phyloP scores from a whole-genome alignment of 1,140 invertebrate species.

The Tribolium madens region DNA sequence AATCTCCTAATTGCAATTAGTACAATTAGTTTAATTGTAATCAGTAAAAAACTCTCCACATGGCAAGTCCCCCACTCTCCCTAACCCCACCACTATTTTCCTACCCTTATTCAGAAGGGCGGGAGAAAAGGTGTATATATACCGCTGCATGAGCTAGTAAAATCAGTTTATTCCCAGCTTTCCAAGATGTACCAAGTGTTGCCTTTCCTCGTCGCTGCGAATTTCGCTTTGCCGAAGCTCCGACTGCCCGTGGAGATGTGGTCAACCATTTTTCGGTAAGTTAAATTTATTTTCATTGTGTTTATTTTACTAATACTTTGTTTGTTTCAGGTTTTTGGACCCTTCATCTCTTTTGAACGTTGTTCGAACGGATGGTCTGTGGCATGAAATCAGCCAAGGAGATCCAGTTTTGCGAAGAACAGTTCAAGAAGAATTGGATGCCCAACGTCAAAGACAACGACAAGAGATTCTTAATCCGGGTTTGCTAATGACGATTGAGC shows the following conservation, averaged over 20 bases:
- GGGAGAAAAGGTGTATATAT: background rate
- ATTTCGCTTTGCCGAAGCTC: background rate
- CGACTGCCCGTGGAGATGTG: background rate
- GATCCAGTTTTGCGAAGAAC: constrained; percentile 9
- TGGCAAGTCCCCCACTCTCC: background rate
- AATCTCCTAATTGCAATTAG: too few relatives aligned
- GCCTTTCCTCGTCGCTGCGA: background rate
- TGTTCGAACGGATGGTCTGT: background rate
- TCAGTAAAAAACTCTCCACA: too few relatives aligned
- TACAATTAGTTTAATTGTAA: too few relatives aligned
- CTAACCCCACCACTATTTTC: background rate
- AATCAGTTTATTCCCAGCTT: background rate
- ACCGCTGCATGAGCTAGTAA: background rate
- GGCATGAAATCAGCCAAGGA: background rate
- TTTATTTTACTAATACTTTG: background rate
- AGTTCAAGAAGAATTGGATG: background rate
- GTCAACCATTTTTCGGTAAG: background rate
- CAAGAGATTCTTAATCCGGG: background rate
- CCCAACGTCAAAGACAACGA: background rate
- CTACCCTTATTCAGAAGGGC: background rate
- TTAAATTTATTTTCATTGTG: background rate
- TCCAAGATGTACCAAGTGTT: background rate
- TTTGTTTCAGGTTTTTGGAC: background rate
- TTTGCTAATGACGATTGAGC: background rate
- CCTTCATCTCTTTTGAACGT: background rate